phyloP scores from a whole-genome alignment of 2,888 invertebrate species.

The Neelides folsomi region DNA sequence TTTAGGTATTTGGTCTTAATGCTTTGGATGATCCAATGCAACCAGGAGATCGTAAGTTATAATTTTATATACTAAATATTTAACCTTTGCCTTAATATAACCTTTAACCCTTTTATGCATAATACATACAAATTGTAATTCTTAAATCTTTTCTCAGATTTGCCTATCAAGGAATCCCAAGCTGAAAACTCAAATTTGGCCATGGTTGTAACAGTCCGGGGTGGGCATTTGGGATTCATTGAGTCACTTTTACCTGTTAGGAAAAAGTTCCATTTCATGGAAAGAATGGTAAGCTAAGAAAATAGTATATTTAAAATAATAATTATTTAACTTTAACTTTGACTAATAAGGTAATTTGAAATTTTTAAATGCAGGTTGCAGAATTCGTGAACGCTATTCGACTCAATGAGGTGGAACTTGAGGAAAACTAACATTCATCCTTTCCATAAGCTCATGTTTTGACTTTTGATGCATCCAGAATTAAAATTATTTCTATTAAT shows the following conservation, averaged over 20 bases:
- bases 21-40: slow-evolving; percentile 84
- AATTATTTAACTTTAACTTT: too few species aligned
- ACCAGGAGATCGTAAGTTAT: slow-evolving; percentile 50
- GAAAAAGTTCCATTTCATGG: slow-evolving; percentile 31
- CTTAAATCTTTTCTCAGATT: slow-evolving; percentile 40
- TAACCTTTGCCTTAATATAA: too few species aligned
- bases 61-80: background rate
- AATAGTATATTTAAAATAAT: too few species aligned
- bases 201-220: slow-evolving; percentile 12
- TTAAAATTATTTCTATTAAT: too few species aligned
- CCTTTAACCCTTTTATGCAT: too few species aligned
- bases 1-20: slow-evolving; percentile 54
- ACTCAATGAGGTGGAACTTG: slow-evolving; percentile 8
- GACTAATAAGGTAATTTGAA: too few species aligned
- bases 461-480: too few species aligned
- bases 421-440: background rate
- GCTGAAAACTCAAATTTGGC: slow-evolving; percentile 41
- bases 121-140: too few species aligned
- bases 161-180: slow-evolving; percentile 52
- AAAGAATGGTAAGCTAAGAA: slow-evolving; percentile 19
- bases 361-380: background rate
- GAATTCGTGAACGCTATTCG: slow-evolving; percentile 24
- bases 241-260: slow-evolving; percentile 46
- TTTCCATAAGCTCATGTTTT: too few species aligned
- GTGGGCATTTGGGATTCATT: slow-evolving; percentile 47